phyloP scores from a whole-genome alignment of 2,888 invertebrate genomes.

The Agonum fuliginosum region DNA sequence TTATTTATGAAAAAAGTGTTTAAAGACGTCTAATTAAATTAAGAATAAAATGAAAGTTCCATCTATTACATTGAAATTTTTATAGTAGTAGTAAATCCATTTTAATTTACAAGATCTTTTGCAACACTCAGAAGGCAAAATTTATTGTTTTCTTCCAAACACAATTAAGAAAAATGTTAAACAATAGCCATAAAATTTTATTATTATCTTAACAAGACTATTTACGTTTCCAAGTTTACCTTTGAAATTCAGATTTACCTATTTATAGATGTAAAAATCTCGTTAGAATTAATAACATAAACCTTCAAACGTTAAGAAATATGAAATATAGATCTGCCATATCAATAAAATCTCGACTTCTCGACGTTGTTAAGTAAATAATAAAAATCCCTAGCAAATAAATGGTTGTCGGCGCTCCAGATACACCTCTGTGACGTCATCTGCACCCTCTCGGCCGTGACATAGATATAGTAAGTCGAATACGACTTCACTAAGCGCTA shows the following conservation, averaged over 20 bases:
- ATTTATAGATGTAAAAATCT: slow-evolving; percentile 1
- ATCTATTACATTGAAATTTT: neutral
- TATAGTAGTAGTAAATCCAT: neutral
- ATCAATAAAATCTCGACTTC: slow-evolving; percentile 18
- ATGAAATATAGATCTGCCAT: slow-evolving; percentile 6
- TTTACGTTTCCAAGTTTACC: neutral
- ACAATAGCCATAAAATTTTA: slow-evolving; percentile 14
- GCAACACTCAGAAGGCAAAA: neutral
- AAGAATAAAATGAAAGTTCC: too few species aligned
- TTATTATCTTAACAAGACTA: neutral
- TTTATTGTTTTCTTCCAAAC: slow-evolving; percentile 15
- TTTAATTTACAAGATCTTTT: slow-evolving; percentile 3
- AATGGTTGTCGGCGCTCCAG: slow-evolving; percentile 29
- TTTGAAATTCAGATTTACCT: neutral
- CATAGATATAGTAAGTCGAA: slow-evolving; percentile 13
- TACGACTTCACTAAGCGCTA: slow-evolving; percentile 8
- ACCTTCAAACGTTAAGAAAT: slow-evolving; percentile 27
- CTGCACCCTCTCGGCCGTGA: slow-evolving; percentile 44
- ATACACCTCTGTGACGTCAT: slow-evolving; percentile 26
- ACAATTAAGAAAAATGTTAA: slow-evolving; percentile 21
- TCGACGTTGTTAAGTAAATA: neutral
- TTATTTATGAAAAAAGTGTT: neutral
- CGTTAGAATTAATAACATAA: neutral
- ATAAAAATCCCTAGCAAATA: slow-evolving; percentile 44
- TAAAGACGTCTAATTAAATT: too few species aligned